Evolutionary conservation across 1,140 invertebrate species (phyloP).

Genomic region (Plectrocnemia conspersa): DNA sequence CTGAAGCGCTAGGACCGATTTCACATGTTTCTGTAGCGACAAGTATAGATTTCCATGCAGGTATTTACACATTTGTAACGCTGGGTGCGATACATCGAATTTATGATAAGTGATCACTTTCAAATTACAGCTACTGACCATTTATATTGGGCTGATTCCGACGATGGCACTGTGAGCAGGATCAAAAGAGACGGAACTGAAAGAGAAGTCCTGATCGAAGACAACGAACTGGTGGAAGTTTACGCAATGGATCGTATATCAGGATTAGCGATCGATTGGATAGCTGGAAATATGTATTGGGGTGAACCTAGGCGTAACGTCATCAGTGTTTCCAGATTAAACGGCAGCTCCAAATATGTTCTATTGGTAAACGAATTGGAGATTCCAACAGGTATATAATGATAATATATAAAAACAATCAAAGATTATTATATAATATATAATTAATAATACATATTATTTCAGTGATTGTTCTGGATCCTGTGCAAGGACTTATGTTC

Average conservation of each 20-base stretch:
- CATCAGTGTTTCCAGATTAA: slow-evolving; percentile 77
- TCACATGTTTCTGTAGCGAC: slow-evolving; percentile 70
- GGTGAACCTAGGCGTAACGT: slow-evolving; percentile 79
- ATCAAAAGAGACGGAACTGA: slow-evolving; percentile 74
- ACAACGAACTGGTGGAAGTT: slow-evolving; percentile 49
- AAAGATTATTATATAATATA: no score
- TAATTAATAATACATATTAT: slow-evolving; percentile 11
- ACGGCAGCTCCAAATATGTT: slow-evolving; percentile 75
- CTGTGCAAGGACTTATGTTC: slow-evolving; percentile 59
- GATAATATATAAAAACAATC: background rate
- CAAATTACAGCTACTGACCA: slow-evolving; percentile 53
- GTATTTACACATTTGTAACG: slow-evolving; percentile 40
- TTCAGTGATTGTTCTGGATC: slow-evolving; percentile 59
- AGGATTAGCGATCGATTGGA: slow-evolving; percentile 82
- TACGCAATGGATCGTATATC: slow-evolving; percentile 57
- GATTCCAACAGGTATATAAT: slow-evolving; percentile 52
- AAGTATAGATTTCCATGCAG: slow-evolving; percentile 71
- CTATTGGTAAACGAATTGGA: slow-evolving; percentile 66
- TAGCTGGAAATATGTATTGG: slow-evolving; percentile 86
- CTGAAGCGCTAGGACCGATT: slow-evolving; percentile 67
- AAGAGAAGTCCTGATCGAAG: slow-evolving; percentile 53
- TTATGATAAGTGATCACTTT: slow-evolving; percentile 1
- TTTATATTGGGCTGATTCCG: slow-evolving; percentile 78
- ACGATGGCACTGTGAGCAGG: slow-evolving; percentile 67
- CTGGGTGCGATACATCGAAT: background rate